Evolutionary conservation across 2,797 vertebrate genomes (phyloP).

Genomic region (Falco rusticolus): DNA sequence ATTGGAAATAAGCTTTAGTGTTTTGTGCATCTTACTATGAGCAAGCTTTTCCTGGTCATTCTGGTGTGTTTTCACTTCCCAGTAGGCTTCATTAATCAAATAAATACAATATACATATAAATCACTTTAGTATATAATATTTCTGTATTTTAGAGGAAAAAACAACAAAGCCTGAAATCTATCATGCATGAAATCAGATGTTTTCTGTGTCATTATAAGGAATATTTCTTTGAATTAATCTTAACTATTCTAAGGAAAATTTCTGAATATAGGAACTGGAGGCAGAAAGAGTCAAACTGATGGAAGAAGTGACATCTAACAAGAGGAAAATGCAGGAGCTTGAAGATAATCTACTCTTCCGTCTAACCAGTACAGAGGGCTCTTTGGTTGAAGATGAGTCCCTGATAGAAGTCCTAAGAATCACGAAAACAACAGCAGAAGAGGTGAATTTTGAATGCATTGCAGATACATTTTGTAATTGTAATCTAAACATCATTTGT

Average conservation of each 20-base stretch:
- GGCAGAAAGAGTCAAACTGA: conserved; percentile 83
- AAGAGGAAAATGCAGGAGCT: conserved; percentile 88
- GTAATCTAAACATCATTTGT: background rate
- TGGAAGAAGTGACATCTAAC: conserved; percentile 86
- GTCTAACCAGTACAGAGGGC: conserved; percentile 85
- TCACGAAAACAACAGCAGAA: conserved; percentile 84
- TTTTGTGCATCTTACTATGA: background rate
- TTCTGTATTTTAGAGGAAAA: background rate
- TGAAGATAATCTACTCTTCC: conserved; percentile 86
- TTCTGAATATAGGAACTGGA: conserved; percentile 81
- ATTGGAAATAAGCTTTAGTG: background rate
- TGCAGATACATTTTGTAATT: background rate
- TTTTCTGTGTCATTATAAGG: background rate
- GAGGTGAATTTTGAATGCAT: conserved; percentile 74
- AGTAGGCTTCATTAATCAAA: background rate
- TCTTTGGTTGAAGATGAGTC: conserved; percentile 87
- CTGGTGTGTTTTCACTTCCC: background rate
- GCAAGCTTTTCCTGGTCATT: background rate
- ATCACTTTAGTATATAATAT: background rate
- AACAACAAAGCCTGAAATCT: background rate
- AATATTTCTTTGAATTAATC: background rate
- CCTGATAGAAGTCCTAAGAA: conserved; percentile 83
- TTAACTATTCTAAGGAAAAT: background rate
- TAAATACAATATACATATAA: background rate
- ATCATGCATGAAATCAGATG: background rate